These are phyloP conservation scores for Lithobates sylvaticus DNA, from an alignment of 2,797 vertebrate genomes.

Conservation along the genomic window DNA sequence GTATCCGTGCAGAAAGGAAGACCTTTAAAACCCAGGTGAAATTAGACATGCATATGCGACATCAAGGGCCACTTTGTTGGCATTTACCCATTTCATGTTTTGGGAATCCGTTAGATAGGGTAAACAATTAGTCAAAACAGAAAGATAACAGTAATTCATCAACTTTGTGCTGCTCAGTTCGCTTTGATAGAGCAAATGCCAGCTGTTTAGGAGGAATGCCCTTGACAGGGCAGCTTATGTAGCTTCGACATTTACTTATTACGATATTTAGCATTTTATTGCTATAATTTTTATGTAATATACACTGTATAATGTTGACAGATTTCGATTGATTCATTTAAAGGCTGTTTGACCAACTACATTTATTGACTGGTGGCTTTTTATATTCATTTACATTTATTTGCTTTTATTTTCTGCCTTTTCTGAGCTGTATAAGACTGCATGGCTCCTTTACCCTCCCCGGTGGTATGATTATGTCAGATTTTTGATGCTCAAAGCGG, in stretches of 20 bases:
- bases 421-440: no score
- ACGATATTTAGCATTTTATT: not conserved
- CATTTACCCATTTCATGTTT: constrained; percentile 53
- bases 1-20: not conserved
- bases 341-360: not conserved
- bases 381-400: not conserved
- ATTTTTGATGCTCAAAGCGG: no score
- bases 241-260: not conserved
- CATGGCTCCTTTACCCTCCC: no score
- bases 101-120: constrained; percentile 46
- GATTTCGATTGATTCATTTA: no score
- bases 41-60: not conserved
- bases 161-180: constrained; percentile 26
- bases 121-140: constrained; percentile 46
- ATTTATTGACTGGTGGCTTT: not conserved
- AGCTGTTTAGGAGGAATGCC: constrained; percentile 37
- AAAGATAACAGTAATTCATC: constrained; percentile 35
- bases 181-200: constrained; percentile 45
- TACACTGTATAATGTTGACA: no score
- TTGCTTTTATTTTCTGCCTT: no score
- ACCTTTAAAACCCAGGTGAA: constrained; percentile 22
- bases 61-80: constrained; percentile 9
- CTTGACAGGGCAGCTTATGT: constrained; percentile 23
- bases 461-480: no score
- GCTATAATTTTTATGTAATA: not conserved